Percentiles rank a stretch among this genome's conserved stretches.
Conservation (phyloP, 2,797 vertebrate species). For the Pseudocheirus occidentalis region DNA sequence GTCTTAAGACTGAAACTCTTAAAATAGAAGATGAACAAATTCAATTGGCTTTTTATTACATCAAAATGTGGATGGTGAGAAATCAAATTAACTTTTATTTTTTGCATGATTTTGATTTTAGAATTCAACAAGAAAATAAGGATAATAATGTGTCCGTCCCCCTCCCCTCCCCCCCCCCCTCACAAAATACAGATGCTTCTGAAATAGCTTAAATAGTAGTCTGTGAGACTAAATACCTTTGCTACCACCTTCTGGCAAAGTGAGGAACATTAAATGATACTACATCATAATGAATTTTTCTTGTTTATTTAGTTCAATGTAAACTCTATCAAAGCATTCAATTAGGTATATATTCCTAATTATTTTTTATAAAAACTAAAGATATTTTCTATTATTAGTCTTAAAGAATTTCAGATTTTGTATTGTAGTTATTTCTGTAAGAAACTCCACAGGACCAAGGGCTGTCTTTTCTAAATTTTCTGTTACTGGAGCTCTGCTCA, state of each 20-base stretch:
- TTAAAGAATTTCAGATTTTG: neutral
- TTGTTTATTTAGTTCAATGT: neutral
- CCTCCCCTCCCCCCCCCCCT: neutral
- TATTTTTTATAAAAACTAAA: neutral
- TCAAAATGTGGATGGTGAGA: slow-evolving; percentile 9
- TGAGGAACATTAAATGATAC: slow-evolving; percentile 16
- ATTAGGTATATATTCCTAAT: neutral
- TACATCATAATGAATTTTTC: slow-evolving; percentile 20
- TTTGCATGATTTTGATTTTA: slow-evolving; percentile 1
- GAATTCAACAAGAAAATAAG: slow-evolving; percentile 8
- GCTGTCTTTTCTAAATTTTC: neutral
- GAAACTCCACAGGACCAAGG: neutral
- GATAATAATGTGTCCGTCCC: neutral
- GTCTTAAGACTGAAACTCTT: neutral
- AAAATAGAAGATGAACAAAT: slow-evolving; percentile 15
- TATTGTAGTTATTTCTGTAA: neutral
- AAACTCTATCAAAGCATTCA: neutral
- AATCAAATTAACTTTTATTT: slow-evolving; percentile 1
- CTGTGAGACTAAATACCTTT: slow-evolving; percentile 60
- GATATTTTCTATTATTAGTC: neutral
- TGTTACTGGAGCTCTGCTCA: neutral
- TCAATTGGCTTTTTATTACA: neutral
- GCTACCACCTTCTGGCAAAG: slow-evolving; percentile 82
- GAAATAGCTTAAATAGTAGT: neutral
- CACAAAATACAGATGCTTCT: neutral